phyloP scores from a whole-genome alignment of 2,888 invertebrate species.

The Pammene fasciana region DNA sequence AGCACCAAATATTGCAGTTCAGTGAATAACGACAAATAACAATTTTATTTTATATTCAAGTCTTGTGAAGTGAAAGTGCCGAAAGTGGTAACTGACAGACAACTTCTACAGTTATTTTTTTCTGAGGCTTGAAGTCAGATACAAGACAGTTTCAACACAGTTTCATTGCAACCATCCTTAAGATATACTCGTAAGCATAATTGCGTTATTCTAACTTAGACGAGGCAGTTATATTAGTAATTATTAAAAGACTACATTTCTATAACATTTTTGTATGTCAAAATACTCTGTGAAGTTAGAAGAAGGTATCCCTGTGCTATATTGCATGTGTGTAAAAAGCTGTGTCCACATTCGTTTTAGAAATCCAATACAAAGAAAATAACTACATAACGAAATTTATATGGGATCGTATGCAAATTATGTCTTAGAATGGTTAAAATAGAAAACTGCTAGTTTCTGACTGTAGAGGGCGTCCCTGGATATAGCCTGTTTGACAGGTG shows the following conservation, averaged over 20 bases:
- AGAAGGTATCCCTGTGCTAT: slow-evolving; percentile 19
- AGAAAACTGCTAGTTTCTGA: too few relatives aligned
- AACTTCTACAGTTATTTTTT: neutral
- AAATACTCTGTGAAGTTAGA: slow-evolving; percentile 19
- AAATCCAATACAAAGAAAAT: neutral
- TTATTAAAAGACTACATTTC: slow-evolving; percentile 1
- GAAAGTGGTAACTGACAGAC: slow-evolving; percentile 12
- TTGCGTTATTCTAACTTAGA: slow-evolving; percentile 14
- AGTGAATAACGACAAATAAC: slow-evolving; percentile 10
- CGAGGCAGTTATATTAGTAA: neutral
- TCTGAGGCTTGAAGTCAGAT: neutral
- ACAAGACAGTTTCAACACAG: neutral
- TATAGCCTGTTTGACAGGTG: too few relatives aligned
- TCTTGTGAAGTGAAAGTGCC: slow-evolving; percentile 15
- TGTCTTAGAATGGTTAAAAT: too few relatives aligned
- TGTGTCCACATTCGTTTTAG: slow-evolving; percentile 19
- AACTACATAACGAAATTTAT: too few relatives aligned
- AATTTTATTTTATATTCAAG: slow-evolving; percentile 11
- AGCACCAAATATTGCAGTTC: slow-evolving; percentile 26
- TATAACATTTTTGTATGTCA: slow-evolving; percentile 7
- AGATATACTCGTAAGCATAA: neutral
- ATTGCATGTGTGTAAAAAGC: slow-evolving; percentile 30
- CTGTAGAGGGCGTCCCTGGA: too few relatives aligned
- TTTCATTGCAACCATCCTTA: neutral
- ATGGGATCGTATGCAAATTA: too few relatives aligned